A percentile compares a stretch with the other conserved stretches of the same genome.
These are phyloP conservation scores for Otolemur crassicaudatus DNA, from an alignment of 2,797 vertebrate species.

Conservation along the genomic window DNA sequence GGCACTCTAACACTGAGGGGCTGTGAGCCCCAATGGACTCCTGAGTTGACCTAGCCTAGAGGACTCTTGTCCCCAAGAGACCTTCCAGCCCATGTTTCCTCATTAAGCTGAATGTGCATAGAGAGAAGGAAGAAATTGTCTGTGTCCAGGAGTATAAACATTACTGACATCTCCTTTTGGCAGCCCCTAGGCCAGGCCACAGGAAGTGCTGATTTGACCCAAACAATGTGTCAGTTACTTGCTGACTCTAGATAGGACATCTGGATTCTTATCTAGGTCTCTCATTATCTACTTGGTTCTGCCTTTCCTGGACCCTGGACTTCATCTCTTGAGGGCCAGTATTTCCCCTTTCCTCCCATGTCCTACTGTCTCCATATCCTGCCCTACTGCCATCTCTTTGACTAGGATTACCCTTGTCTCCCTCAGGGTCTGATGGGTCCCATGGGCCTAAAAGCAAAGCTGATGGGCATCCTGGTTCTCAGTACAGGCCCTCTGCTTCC, in stretches of 20 bases:
- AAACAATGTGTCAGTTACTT: neutral
- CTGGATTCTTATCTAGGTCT: neutral
- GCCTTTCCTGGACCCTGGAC: neutral
- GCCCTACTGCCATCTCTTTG: neutral
- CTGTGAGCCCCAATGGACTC: neutral
- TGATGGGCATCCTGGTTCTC: neutral
- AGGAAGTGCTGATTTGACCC: constrained; percentile 44
- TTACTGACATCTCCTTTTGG: constrained; percentile 47
- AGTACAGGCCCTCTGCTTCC: neutral
- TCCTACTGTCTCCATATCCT: neutral
- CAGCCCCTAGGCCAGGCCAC: neutral
- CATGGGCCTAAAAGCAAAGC: neutral
- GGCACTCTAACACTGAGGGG: neutral
- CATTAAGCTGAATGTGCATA: neutral
- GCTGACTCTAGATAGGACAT: neutral
- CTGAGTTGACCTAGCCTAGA: constrained; percentile 1
- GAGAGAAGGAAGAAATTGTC: neutral
- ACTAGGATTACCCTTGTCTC: neutral
- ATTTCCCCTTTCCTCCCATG: neutral
- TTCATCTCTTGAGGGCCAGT: neutral
- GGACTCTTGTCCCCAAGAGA: neutral
- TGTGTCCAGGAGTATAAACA: neutral
- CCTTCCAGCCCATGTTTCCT: constrained; percentile 7
- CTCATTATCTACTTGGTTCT: neutral
- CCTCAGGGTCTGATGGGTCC: neutral